These are phyloP conservation scores for Australoheros scitulus DNA, from an alignment of 2,113 vertebrate genomes.

Conservation along the genomic window DNA sequence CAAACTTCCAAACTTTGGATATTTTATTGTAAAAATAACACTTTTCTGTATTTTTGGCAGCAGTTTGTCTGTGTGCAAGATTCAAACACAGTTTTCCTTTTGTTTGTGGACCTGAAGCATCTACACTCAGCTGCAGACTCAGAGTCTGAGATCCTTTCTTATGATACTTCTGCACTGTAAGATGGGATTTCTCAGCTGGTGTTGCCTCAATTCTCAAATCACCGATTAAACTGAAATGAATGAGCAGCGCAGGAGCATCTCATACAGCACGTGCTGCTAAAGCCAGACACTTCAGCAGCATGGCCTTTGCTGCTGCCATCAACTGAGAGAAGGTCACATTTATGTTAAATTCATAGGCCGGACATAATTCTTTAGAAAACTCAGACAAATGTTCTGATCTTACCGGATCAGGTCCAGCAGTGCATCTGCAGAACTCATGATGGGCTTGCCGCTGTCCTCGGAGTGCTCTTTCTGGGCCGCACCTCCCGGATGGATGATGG, in stretches of 20 bases:
- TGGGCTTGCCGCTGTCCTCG: slow-evolving; percentile 87
- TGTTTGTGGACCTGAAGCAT: neutral
- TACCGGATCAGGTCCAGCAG: slow-evolving; percentile 96
- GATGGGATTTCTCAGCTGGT: neutral
- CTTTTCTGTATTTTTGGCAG: neutral
- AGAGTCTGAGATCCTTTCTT: neutral
- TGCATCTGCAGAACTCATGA: slow-evolving; percentile 96
- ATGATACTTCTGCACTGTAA: neutral
- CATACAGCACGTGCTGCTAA: neutral
- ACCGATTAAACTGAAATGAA: neutral
- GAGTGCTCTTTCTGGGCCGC: slow-evolving; percentile 92
- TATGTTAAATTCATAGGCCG: neutral
- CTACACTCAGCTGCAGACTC: neutral
- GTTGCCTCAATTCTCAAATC: neutral
- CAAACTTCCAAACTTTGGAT: too few relatives aligned
- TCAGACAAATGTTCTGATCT: slow-evolving; percentile 8
- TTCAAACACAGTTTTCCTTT: neutral
- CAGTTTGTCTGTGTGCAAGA: fast-evolving
- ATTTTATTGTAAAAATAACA: neutral
- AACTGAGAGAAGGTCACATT: neutral
- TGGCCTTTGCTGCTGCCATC: neutral
- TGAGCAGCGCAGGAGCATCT: neutral
- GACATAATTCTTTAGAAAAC: neutral
- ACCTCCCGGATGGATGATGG: slow-evolving; percentile 93
- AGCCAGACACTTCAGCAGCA: neutral